Base-by-base conservation (phyloP, 2,113 vertebrate species). In the Xiphorhynchus elegans region DNA sequence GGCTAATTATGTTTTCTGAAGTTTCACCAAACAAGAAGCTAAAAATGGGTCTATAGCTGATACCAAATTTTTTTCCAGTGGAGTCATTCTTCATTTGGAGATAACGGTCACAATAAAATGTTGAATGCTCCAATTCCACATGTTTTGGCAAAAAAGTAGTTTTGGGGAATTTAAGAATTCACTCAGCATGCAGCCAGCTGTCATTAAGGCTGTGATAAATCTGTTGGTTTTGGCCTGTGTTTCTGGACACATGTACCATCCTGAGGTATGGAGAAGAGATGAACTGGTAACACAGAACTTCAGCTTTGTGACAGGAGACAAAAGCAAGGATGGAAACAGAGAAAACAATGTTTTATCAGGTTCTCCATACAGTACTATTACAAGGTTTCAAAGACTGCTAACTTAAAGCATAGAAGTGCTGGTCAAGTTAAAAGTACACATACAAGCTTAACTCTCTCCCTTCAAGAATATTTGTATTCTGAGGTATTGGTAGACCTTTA, bases 201-300 rank as follows among this genome's bases (percentile, higher is more conserved):
- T 98, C 98, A 96, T 95, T 93, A 97, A 95, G 75, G 64, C 68
- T 73, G 92, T 96, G 98, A 98, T 97, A 96, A 95, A 98, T 97
- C 90, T 97, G 95, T 96, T 97, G 89, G 72, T 93, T 97, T 98
- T 98, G 98, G 98, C 98, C 35, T 87, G 58, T 33, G 50, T 96
- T 97, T 93, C 91, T 97, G 97, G 95, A 96, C 84, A 87, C 56
- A 85, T 73, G 58, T 93, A 90, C 95, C 87, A 91, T 93, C 83
- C 75, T 33, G 84, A 97, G 96, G 94, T 97, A 97, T 94, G 95
- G 97, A 96, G 97, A 96, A 96, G 97, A 94, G 75, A 97, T 95
- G 96, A 97, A 90, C 69, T 26, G 28, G 96, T 95, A 97, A 96
- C 63, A 89, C 25, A 91, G 89, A 91, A 89, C 84, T 94, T 84